Evolutionary conservation across 2,113 vertebrate genomes (phyloP).

Genomic region (Microtus pennsylvanicus): DNA sequence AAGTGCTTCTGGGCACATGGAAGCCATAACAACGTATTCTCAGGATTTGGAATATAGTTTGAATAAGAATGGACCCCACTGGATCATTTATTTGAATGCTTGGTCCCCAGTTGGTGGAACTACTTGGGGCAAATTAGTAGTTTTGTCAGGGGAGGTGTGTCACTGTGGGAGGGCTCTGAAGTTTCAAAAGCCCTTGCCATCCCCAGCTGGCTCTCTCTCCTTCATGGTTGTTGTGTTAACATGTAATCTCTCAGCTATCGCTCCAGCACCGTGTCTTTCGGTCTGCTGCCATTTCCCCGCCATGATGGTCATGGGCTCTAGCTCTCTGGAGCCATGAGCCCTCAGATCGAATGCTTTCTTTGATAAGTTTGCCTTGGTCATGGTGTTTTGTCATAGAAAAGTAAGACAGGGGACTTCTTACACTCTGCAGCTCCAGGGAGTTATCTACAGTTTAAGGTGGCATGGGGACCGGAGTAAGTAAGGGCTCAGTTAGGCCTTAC

Average conservation of each 20-base stretch:
- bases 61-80: not conserved
- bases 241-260: not conserved
- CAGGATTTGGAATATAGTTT: not conserved
- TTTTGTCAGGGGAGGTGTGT: not conserved
- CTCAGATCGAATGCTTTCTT: not conserved
- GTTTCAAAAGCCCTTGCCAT: not conserved
- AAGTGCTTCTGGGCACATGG: not conserved
- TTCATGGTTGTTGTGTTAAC: not conserved
- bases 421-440: not conserved
- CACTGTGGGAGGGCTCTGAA: not conserved
- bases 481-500: not conserved
- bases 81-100: not conserved
- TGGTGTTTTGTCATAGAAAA: not conserved
- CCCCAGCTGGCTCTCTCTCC: not conserved
- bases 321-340: not conserved
- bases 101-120: not conserved
- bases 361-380: not conserved
- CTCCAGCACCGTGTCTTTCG: not conserved
- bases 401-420: not conserved
- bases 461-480: not conserved
- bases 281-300: not conserved
- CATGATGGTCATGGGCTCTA: not conserved
- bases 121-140: too few relatives aligned
- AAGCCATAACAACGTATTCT: not conserved
- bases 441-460: not conserved